phyloP scores from a whole-genome alignment of 2,797 vertebrate species.

The Choloepus didactylus region DNA sequence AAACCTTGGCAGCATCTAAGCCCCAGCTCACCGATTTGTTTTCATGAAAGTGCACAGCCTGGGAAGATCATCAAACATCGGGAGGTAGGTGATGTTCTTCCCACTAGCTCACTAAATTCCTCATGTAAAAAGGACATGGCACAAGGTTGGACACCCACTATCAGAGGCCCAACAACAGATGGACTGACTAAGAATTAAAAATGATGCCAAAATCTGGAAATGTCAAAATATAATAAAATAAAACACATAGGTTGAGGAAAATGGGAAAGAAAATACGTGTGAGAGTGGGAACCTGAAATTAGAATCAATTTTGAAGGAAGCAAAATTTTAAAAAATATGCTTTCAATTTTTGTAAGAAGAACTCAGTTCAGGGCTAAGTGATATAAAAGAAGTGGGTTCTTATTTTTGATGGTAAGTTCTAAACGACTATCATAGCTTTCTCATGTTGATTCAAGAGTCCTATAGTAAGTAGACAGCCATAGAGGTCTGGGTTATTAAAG shows the following conservation, averaged over 20 bases:
- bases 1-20: slow-evolving; percentile 50
- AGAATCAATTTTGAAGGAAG: slow-evolving; percentile 16
- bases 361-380: not conserved
- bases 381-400: not conserved
- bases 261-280: slow-evolving; percentile 38
- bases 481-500: not conserved
- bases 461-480: not conserved
- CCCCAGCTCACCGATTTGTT: slow-evolving; percentile 57
- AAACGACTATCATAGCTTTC: not conserved
- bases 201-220: slow-evolving; percentile 80
- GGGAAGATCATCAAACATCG: slow-evolving; percentile 27
- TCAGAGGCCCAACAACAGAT: slow-evolving; percentile 82
- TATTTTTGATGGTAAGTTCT: not conserved
- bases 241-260: slow-evolving; percentile 64
- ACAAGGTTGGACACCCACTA: slow-evolving; percentile 75
- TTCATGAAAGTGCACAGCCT: slow-evolving; percentile 56
- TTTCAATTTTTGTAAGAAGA: not conserved
- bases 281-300: slow-evolving; percentile 66
- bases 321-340: not conserved
- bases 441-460: slow-evolving; percentile 9
- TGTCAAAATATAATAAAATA: slow-evolving; percentile 80
- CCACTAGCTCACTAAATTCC: slow-evolving; percentile 33
- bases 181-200: slow-evolving; percentile 69
- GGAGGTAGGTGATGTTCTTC: slow-evolving; percentile 44
- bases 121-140: slow-evolving; percentile 69